Percentiles rank a stretch among this genome's conserved stretches.
Conservation (phyloP, 2,113 vertebrate species). For the Ariopsis seemanni region DNA sequence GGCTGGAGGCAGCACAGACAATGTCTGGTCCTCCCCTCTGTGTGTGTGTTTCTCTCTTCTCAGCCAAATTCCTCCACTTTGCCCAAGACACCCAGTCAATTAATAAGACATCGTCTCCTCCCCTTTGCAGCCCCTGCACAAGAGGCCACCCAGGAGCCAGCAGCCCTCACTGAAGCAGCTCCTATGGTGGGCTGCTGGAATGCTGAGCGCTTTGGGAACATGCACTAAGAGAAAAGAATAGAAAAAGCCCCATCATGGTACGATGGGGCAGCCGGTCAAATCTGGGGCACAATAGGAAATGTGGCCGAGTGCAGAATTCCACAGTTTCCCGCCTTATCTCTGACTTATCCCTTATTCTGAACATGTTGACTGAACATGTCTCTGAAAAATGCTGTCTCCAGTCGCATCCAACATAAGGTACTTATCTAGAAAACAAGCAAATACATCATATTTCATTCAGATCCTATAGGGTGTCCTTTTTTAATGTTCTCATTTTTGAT, state of each 20-base stretch:
- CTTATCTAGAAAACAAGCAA: not conserved
- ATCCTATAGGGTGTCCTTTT: not conserved
- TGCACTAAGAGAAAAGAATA: conserved; percentile 62
- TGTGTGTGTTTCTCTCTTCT: conserved; percentile 47
- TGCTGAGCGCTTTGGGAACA: conserved; percentile 68
- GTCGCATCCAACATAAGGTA: not conserved
- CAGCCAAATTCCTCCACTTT: conserved; percentile 72
- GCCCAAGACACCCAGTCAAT: conserved; percentile 79
- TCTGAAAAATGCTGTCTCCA: not conserved
- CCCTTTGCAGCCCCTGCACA: conserved; percentile 67
- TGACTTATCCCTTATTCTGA: conserved; percentile 9
- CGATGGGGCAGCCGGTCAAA: conserved; percentile 64
- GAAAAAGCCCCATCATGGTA: conserved; percentile 70
- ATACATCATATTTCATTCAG: not conserved
- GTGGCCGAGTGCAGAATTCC: conserved; percentile 60
- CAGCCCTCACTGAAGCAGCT: conserved; percentile 70
- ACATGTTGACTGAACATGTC: not conserved
- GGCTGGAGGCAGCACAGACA: conserved; percentile 25
- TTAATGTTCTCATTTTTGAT: not conserved
- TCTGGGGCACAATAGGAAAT: conserved; percentile 68
- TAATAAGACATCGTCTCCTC: conserved; percentile 83
- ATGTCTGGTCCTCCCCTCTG: conserved; percentile 36
- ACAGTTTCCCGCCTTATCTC: conserved; percentile 61
- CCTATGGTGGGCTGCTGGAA: conserved; percentile 79
- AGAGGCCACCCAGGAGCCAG: conserved; percentile 78